phyloP scores from a whole-genome alignment of 2,888 invertebrate genomes.

The Coremacera marginata region DNA sequence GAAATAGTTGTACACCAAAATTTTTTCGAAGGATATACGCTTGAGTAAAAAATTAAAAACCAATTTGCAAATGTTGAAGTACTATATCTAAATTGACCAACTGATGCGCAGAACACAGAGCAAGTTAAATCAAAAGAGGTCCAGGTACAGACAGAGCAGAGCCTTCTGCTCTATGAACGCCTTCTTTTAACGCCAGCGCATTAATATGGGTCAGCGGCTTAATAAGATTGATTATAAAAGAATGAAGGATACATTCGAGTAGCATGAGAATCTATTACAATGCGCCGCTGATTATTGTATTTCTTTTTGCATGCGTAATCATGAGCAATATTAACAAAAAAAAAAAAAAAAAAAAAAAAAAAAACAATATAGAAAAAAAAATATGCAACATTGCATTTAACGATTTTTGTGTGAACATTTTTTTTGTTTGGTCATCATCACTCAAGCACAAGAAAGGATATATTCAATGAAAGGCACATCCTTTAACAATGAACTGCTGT shows the following conservation, averaged over 20 bases:
- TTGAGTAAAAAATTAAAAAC: constrained; percentile 44
- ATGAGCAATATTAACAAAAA: constrained; percentile 17
- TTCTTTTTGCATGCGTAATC: constrained; percentile 34
- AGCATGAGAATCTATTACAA: constrained; percentile 14
- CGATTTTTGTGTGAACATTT: background rate
- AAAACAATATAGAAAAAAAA: background rate
- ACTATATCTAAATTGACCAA: constrained; percentile 45
- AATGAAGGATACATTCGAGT: constrained; percentile 18
- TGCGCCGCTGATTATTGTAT: constrained; percentile 40
- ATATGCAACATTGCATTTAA: constrained; percentile 39
- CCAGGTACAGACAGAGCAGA: constrained; percentile 9
- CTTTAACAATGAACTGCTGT: too few relatives aligned
- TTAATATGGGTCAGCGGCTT: constrained; percentile 43
- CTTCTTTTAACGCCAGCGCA: background rate
- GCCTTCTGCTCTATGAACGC: too few relatives aligned
- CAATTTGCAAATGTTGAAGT: background rate
- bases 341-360: background rate
- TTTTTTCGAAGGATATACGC: constrained; percentile 45
- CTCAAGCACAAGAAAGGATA: background rate
- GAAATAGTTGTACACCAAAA: background rate
- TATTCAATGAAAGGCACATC: background rate
- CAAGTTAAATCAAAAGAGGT: background rate
- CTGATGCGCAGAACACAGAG: constrained; percentile 36
- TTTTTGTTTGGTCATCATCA: constrained; percentile 24
- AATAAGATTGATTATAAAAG: constrained; percentile 34